Base-by-base conservation (phyloP, 1,140 invertebrate genomes). In the Heterodera schachtii region DNA sequence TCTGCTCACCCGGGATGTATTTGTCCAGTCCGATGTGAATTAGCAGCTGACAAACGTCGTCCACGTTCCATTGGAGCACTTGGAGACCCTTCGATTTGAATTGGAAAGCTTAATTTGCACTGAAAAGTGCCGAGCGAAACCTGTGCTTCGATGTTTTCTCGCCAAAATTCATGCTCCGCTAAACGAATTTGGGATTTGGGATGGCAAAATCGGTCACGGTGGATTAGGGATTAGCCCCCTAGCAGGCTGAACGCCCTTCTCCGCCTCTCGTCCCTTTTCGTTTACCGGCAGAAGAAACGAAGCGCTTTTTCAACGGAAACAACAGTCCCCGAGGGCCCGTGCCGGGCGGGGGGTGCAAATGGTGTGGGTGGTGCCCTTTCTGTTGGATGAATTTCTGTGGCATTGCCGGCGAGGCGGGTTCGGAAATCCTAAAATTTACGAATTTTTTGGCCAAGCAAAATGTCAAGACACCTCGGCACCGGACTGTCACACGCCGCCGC, bases 21-120 rank as follows among this genome's bases (percentile, higher is more conserved):
- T 89, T 89, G 64, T 89, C 88, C 52, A 90, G 80, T 16, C 88
- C 88, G 73, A 89, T 86, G 64, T 89, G 87, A 44, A 90, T 87
- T 2, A 89, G 73, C 11, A 89, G 74, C 67, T 90, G 89, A 77
- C 88, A 89, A 60, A 89, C 84, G 57, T 89, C 88, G 75, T 89
- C 88, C 11, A 83, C 83, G 13, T 60, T 83, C 88, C 88, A 89
- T 49, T 88, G 82, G 11, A 89, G 81, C 19, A 89, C 89, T 79
- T 85, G 80, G 3, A 88, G 75, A 41, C 84, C 86, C 74, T 87
- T 69, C 21, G 31, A 16, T 19, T 16, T 16, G 19, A 11, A 60
- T 16, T 4, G 5, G 19, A 60, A 60, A 60, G 11, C 11, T 19
- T 16, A 60, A 60, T 11, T 60, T 60, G 57, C 16, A 16, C 16